These are phyloP conservation scores for Teleogryllus oceanicus DNA, from an alignment of 2,888 invertebrate genomes.

Conservation along the genomic window DNA sequence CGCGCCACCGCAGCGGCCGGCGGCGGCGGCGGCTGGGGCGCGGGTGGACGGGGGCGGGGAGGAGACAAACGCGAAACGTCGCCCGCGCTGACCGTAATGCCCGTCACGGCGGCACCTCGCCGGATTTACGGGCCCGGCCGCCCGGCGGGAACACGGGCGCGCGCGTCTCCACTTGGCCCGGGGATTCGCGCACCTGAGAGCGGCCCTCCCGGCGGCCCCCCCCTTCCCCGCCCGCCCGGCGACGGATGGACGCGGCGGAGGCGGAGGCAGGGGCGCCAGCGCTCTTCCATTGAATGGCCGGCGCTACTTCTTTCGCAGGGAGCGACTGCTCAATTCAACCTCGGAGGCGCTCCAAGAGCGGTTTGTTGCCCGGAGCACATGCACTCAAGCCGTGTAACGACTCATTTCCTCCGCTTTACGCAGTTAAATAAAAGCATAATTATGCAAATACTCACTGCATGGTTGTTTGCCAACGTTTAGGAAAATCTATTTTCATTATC, in stretches of 20 bases:
- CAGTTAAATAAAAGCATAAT: too few species aligned
- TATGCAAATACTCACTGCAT: too few species aligned
- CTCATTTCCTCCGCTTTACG: too few species aligned
- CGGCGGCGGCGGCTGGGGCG: not conserved
- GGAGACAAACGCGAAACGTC: constrained; percentile 18
- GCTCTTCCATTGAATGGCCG: too few species aligned
- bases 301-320: too few species aligned
- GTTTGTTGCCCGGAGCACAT: too few species aligned
- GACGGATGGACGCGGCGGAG: not conserved
- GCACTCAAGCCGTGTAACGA: too few species aligned
- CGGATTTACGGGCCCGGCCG: not conserved
- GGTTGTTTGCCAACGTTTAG: too few species aligned
- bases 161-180: not conserved
- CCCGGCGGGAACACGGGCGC: not conserved
- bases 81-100: constrained; percentile 8
- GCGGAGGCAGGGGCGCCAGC: too few species aligned
- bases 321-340: too few species aligned
- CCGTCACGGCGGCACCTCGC: constrained; percentile 1
- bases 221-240: not conserved
- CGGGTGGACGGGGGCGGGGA: not conserved
- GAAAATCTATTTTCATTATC: too few species aligned
- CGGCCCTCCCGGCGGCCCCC: not conserved
- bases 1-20: not conserved
- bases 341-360: too few species aligned
- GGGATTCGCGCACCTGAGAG: not conserved